Base-by-base conservation (phyloP, 2,113 vertebrate genomes). In the Gnathonemus echidnorhynchus region DNA sequence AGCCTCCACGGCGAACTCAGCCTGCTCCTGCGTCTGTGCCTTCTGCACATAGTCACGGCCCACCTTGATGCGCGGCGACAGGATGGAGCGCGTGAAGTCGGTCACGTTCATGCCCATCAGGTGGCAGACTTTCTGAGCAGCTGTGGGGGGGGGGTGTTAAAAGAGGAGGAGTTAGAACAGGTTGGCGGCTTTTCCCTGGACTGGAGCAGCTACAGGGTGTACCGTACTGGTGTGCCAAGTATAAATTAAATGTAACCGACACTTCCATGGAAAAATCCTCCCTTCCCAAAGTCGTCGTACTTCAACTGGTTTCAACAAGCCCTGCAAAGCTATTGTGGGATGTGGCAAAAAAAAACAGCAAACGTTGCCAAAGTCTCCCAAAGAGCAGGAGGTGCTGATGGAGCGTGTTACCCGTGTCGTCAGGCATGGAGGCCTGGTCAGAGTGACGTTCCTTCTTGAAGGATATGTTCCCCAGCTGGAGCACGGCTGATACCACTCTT, bases 361-460 rank as follows among this genome's bases (percentile, higher is more conserved):
- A 39, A 77, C 5, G 5, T 15, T 3, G 10, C 31, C 35, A 39
- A 31, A 77, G 11, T 6, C 31, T 77, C 70, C 13, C 70, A 31
- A 77, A 77, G 6, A 17, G 24, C 62, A 27, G 13, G 31, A 77
- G 31, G 35, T 80, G 11, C 39, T 2, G 17, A 8, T 19, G 24
- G 48, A 87, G 15, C 10, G 5, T 1, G 6, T 70, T 88, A 95
- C 98, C 97, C 90, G 98, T 99, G 91, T 99, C 98, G 92, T 99
- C 98, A 0, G 98, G 98, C 98, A 99, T 99, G 91, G 98, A 99
- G 11, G 98, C 98, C 95, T 99, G 98, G 94, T 99, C 98, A 0
- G 97, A 98, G 93, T 99, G 99, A 2, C 98, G 97, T 86, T 99
- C 98, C 94, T 99, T 99, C 95, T 99, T 99, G 93, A 99, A 99